Conservation (phyloP, 2,797 vertebrate species). For the Betta splendens region DNA sequence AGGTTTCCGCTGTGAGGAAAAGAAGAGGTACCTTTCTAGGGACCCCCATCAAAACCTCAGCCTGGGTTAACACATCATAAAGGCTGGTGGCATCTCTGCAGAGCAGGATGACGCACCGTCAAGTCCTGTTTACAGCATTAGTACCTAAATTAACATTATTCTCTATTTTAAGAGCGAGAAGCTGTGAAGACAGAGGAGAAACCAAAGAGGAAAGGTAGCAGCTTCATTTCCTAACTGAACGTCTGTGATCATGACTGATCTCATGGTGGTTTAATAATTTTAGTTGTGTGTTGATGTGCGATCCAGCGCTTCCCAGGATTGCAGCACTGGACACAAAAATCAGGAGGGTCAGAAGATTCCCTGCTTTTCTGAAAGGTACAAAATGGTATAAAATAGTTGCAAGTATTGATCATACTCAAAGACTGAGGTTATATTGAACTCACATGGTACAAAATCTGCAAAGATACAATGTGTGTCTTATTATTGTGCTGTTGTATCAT, state of each 20-base stretch:
- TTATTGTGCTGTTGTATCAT: background rate
- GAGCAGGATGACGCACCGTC: background rate
- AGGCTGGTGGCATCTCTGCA: too few relatives aligned
- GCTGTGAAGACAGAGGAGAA: slow-evolving; percentile 37
- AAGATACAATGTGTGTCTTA: too few relatives aligned
- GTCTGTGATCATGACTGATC: background rate
- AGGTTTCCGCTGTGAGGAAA: slow-evolving; percentile 58
- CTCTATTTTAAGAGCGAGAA: slow-evolving; percentile 36
- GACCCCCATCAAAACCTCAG: too few relatives aligned
- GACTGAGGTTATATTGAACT: too few relatives aligned
- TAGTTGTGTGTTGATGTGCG: background rate
- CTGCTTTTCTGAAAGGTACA: slow-evolving; percentile 55
- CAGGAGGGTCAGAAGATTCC: slow-evolving; percentile 29
- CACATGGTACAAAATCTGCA: background rate
- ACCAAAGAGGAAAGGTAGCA: slow-evolving; percentile 55
- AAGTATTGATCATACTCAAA: background rate
- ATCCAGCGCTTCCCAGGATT: slow-evolving; percentile 66
- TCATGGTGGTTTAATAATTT: background rate
- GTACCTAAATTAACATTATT: background rate
- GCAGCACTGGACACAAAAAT: slow-evolving; percentile 23
- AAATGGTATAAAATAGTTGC: slow-evolving; percentile 12
- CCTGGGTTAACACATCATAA: too few relatives aligned
- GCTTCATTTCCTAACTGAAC: rapidly evolving
- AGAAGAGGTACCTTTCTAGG: slow-evolving; percentile 64
- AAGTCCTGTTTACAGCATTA: background rate